Conservation (phyloP, 1,140 invertebrate genomes). For the Lethocerus indicus region DNA sequence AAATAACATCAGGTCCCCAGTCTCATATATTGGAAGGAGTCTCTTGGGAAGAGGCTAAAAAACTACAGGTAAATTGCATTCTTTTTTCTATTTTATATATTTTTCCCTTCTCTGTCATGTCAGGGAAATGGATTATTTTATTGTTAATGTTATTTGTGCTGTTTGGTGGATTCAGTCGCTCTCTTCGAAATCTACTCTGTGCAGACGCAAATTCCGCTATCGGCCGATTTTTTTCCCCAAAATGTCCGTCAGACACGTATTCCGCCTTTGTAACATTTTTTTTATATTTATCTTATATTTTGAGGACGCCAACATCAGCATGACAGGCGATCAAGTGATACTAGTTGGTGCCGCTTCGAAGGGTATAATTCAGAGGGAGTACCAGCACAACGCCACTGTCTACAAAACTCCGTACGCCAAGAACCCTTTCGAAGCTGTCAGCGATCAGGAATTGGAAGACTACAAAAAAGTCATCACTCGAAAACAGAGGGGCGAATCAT, state of each 20-base stretch:
- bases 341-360: slow-evolving; percentile 59
- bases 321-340: slow-evolving; percentile 65
- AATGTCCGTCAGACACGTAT: not conserved
- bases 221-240: not conserved
- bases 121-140: too few species aligned
- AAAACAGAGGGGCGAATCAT: slow-evolving; percentile 54
- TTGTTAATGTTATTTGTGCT: too few species aligned
- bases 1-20: slow-evolving; percentile 89
- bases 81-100: not conserved
- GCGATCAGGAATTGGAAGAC: slow-evolving; percentile 80
- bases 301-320: slow-evolving; percentile 48
- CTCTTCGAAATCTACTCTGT: not conserved
- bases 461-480: slow-evolving; percentile 67
- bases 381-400: slow-evolving; percentile 94
- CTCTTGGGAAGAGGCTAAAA: slow-evolving; percentile 92
- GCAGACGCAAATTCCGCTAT: not conserved
- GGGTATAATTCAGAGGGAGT: slow-evolving; percentile 96
- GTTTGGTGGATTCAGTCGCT: not conserved
- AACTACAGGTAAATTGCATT: slow-evolving; percentile 52
- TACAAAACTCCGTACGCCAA: slow-evolving; percentile 95
- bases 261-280: not conserved
- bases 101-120: too few species aligned
- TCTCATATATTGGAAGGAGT: slow-evolving; percentile 94
- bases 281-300: slow-evolving; percentile 2
- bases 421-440: slow-evolving; percentile 93